Conservation (phyloP, 1,140 invertebrate genomes). For the Diachasmimorpha longicaudata region DNA sequence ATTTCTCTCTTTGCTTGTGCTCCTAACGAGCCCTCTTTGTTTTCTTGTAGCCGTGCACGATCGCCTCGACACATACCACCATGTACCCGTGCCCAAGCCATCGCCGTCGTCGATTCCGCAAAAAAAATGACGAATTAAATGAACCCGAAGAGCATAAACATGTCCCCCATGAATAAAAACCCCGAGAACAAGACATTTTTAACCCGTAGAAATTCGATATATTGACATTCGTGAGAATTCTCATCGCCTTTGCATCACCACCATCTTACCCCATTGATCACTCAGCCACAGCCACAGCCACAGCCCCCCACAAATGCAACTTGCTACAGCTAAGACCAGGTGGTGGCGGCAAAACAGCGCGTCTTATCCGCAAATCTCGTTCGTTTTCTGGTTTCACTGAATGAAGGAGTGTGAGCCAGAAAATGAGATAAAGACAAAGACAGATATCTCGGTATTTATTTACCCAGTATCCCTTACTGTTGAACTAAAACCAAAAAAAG, state of each 20-base stretch:
- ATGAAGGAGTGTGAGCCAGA: conserved; percentile 14
- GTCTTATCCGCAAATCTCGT: conserved; percentile 33
- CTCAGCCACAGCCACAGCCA: not conserved
- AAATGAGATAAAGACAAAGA: conserved; percentile 5
- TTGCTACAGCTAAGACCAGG: conserved; percentile 20
- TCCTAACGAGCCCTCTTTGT: too few species aligned
- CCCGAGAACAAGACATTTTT: too few species aligned
- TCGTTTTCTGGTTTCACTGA: conserved; percentile 4
- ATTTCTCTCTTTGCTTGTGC: too few species aligned
- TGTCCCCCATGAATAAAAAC: too few species aligned
- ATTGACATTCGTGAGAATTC: conserved; percentile 22
- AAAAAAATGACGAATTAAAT: too few species aligned
- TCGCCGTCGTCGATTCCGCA: too few species aligned
- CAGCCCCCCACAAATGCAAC: too few species aligned
- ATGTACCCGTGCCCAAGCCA: too few species aligned
- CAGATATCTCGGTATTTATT: conserved; percentile 16
- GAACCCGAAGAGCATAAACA: too few species aligned
- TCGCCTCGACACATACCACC: too few species aligned
- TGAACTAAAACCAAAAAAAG: not conserved
- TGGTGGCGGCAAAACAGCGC: conserved; percentile 26
- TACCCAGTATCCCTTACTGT: not conserved
- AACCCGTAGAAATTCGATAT: conserved; percentile 22
- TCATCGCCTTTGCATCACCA: conserved; percentile 9
- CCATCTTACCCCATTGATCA: conserved; percentile 31
- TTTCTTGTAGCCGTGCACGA: too few species aligned